These are phyloP conservation scores for Amphimedon queenslandica DNA, from an alignment of 37 sponge, comb jelly and placozoan genomes.

Conservation along the genomic window DNA sequence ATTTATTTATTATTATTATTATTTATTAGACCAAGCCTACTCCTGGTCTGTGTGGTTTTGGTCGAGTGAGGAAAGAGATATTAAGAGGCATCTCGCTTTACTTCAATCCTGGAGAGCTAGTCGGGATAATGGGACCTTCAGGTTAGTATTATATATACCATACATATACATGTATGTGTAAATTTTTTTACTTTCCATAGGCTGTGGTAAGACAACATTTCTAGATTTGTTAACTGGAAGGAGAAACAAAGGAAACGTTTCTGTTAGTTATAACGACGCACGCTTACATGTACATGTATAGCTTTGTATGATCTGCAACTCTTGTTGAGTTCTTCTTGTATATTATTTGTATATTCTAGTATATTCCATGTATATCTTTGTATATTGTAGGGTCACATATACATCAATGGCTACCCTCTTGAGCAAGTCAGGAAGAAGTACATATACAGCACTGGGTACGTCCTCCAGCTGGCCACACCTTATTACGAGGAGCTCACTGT, in stretches of 20 bases:
- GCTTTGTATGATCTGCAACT: background rate
- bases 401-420: conserved; percentile 23
- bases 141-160: background rate
- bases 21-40: too few species aligned
- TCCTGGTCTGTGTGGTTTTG: too few species aligned
- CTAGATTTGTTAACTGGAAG: conserved; percentile 40
- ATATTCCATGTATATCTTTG: background rate
- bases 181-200: background rate
- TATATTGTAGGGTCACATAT: conserved; percentile 44
- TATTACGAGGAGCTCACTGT: conserved; percentile 53
- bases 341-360: too few species aligned
- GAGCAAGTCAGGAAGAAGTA: conserved; percentile 4
- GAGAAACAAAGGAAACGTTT: background rate
- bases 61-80: conserved; percentile 4
- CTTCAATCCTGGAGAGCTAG: conserved; percentile 74
- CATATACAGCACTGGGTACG: conserved; percentile 34
- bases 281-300: too few species aligned
- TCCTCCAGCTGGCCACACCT: conserved; percentile 38
- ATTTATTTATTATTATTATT: too few species aligned
- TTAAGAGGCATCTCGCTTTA: conserved; percentile 51
- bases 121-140: conserved; percentile 69
- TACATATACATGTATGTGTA: background rate
- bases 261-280: background rate
- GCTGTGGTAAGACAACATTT: conserved; percentile 53
- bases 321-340: background rate